Evolutionary conservation across 2,113 vertebrate species (phyloP), one percentile per base, ranked within the genome.

Genomic region (Copsychus sechellarum): DNA sequence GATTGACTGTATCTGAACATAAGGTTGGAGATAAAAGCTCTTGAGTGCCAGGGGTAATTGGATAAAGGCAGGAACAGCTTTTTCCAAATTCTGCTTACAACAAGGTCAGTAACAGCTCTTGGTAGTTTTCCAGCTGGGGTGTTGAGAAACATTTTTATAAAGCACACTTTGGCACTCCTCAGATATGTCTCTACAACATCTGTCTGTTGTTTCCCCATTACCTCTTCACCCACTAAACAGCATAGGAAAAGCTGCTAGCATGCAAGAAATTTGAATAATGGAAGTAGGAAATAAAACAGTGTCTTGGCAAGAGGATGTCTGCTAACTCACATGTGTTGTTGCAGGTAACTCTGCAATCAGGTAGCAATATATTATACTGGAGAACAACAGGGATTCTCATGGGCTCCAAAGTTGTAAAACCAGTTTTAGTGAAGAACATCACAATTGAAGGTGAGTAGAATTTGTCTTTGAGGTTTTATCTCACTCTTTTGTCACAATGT

Each of bases 331-430:
- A 2, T 1, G 2, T 95, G 11, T 90, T 69, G 29, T 97, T 97
- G 20, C 73, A 99, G 99, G 98, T 99, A 47, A 98, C 98, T 94
- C 95, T 99, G 90, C 99, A 99, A 95, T 99, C 99, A 56, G 99
- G 99, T 34, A 98, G 98, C 76, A 99, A 99, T 93, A 98, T 99
- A 95, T 97, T 99, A 6, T 99, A 99, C 96, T 99, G 99, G 99
- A 98, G 99, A 94, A 99, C 99, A 13, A 99, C 99, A 24, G 99
- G 99, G 25, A 98, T 99, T 87, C 97, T 99, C 24, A 98, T 99
- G 97, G 98, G 98, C 2, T 97, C 98, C 22, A 99, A 99, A 97
- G 98, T 98, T 29, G 98, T 98, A 84, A 99, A 99, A 88, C 99
- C 99, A n/a, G 99, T 99, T 64, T 93, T 99, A 72, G 97, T 99